Evolutionary conservation across 2,113 vertebrate genomes (phyloP), one percentile per base, ranked within the genome.

Genomic region (Todiramphus saurophagus): DNA sequence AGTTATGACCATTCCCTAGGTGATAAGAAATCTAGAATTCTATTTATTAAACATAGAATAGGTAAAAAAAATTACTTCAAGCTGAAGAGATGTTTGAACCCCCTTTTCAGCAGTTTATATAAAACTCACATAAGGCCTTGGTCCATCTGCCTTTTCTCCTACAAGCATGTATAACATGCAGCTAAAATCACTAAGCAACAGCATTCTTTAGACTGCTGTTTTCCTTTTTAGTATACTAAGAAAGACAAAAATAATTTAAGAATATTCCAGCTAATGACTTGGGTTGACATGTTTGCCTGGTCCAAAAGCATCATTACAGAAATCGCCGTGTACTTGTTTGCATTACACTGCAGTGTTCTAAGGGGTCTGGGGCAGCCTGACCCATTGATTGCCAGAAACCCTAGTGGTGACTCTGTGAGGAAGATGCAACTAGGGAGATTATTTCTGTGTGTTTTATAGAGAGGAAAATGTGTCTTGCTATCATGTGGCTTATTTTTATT

Each of bases 161-260:
- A 33, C 44, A 48, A 68, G 10, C 1, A 0, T 33, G 16, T 44
- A 20, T 50, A 77, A 33, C 0, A 0, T 59, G 27, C 50, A 79
- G 39, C 30, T 72, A 68, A 80, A 84, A 92, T 87, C 83, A 30
- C 78, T 73, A 68, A 87, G 53, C 86, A 90, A 84, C 63, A 87
- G 37, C 69, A 35, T 58, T 18, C 27, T 72, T 90, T 63, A 68
- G 30, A 39, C 59, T 39, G 20, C 8, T 81, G 37, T 87, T 68
- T 90, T 68, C 39, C 31, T 62, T 72, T 58, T 84, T 56, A 59
- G 51, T n/a, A 24, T 68, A 10, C n/a, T 53, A 44, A 72, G 27
- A 41, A 62, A 79, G 68, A 48, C 16, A 72, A 76, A 90, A 76
- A 56, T 37, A 33, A 76, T 46, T 46, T 16, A 1, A 76, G 39